Percentiles rank a stretch among this genome's conserved stretches.
Conservation (phyloP, 2,113 vertebrate genomes). For the Orcinus orca region DNA sequence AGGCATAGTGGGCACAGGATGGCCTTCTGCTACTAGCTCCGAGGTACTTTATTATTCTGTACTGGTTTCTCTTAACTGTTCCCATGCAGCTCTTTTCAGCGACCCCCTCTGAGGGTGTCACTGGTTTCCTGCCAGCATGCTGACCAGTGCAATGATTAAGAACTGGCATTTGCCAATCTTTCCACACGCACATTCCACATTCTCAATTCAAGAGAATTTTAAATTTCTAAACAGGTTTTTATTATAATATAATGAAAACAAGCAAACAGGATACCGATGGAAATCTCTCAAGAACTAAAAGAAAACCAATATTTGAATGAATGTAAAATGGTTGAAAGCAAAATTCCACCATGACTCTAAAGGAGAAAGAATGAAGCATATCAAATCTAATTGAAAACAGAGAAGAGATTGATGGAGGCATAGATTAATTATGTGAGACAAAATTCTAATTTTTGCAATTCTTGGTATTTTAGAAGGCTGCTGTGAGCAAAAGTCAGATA, state of each 20-base stretch:
- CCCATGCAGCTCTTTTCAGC: neutral
- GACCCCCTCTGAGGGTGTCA: neutral
- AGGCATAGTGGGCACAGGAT: neutral
- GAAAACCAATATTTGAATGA: neutral
- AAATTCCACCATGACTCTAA: slow-evolving; percentile 18
- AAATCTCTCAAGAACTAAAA: slow-evolving; percentile 1
- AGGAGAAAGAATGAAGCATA: slow-evolving; percentile 35
- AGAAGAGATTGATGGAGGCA: neutral
- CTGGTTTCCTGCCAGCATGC: neutral
- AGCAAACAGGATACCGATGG: neutral
- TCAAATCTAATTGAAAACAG: neutral
- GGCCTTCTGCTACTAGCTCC: neutral
- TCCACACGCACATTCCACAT: neutral
- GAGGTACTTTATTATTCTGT: neutral
- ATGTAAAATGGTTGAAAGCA: neutral
- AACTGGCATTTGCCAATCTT: neutral
- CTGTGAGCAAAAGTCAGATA: neutral
- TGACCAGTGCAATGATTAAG: neutral
- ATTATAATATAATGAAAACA: neutral
- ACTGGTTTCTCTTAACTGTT: neutral
- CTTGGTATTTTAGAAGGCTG: neutral
- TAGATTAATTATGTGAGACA: neutral
- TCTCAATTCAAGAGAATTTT: neutral
- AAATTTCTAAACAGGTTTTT: neutral
- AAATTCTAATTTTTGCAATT: neutral